Base-by-base conservation (phyloP, 2,113 vertebrate species). In the Anhinga rufa region DNA sequence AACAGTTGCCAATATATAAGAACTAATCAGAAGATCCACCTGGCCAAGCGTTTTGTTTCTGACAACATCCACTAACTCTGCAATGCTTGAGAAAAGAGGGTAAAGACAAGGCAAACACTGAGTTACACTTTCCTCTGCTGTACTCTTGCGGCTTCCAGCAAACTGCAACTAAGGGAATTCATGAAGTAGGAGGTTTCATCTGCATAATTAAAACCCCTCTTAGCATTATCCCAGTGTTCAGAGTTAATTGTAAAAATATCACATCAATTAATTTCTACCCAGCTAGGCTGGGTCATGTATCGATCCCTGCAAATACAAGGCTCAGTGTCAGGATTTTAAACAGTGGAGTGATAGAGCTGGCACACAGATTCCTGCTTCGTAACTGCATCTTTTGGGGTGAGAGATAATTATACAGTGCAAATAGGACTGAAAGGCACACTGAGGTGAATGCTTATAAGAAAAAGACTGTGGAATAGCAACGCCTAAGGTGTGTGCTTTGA, bases 61-160 rank as follows among this genome's bases (percentile, higher is more conserved):
- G 52, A n/a, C 31, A 32, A 8, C 7, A 31, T 65, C 74, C 66
- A 49, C 61, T 80, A 42, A 54, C 25, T 74, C 75, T n/a, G 36
- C 40, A 60, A 24, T 7, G 34, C 38, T 3, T 85, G 54, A 88
- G 78, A 34, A 61, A 64, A 80, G 31, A 89, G 42, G 4, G 57
- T 40, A 68, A 82, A 93, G 74, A 36, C 38, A 40, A 81, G 48
- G 74, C n/a, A 93, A n/a, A n/a, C n/a, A n/a, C n/a, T n/a, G n/a
- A n/a, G 66, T 62, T 95, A 58, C 54, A 76, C 84, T 95, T 94
- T 94, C 87, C 87, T 95, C 90, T 90, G 66, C 90, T 76, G 61
- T 85, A 46, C 54, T 82, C 82, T 52, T 86, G 49, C 48, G 68
- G 91, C 84, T 95, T 85, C 61, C 86, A 95, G 69, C 81, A 79